Evolutionary conservation across 2,888 invertebrate species (phyloP), one percentile per base, ranked within the genome.

Genomic region (Tipula helvola): DNA sequence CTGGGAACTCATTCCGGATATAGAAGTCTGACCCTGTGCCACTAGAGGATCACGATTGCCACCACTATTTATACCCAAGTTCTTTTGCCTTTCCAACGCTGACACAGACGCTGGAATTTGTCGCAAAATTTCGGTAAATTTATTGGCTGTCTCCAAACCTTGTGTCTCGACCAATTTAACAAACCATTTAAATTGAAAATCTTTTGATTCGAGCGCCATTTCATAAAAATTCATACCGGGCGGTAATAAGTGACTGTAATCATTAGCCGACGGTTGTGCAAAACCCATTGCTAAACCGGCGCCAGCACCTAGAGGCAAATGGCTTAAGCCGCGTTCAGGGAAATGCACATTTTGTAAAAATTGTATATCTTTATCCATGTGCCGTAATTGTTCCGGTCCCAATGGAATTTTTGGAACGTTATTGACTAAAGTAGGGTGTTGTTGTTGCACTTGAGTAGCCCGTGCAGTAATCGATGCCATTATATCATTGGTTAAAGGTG

Each of bases 301-400:
- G 86, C 88, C 87, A 47, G 88, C 87, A 36, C 88, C 87, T 13
- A 89, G 89, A 57, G 88, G 88, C 0, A 89, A 88, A 41, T 89
- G 89, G 1, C 89, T 52, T 87, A 87, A 83, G 87, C 86, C 89
- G 44, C 90, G 90, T 89, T 92, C 92, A 0, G 93, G 93, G 88
- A 93, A 93, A 89, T 94, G 93, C 4, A 93, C 93, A 89, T 93
- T 93, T 88, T 93, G 93, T 87, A 93, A 90, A 90, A 93, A 93
- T 89, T 93, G 93, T 87, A 93, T 93, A 87, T 93, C 93, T 88
- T 93, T 91, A 8, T 92, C 92, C 47, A 39, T 86, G 28, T 85
- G 86, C 8, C 86, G 52, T 44, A 86, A 86, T 16, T 86, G 87
- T 47, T 86, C 86, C 7, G 39, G 86, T 2, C 28, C 57, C 87